Evolutionary conservation across 2,888 invertebrate species (phyloP), one percentile per base, ranked within the genome.

Genomic region (Hedychridium roseum): DNA sequence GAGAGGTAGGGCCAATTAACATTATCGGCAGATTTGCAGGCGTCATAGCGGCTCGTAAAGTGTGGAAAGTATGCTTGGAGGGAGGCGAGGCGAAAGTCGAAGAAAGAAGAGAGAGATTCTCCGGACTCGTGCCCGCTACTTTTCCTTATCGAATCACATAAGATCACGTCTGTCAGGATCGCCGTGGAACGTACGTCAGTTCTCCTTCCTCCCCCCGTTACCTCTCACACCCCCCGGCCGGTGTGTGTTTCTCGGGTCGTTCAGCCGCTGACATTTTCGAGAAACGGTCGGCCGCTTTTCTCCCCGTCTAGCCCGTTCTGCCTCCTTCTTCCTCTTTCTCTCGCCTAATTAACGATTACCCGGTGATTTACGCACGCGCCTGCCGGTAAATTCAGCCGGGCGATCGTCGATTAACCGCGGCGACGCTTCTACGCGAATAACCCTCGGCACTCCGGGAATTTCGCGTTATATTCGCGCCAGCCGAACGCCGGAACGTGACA

Each of bases 401-500:
- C 37, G 41, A 39, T 40, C 35, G 37, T 21, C 50, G 50, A 61
- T 62, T 50, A 49, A 54, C 43, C 46, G 15, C 28, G 31, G 14
- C 16, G 16, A 15, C 14, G 18, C 28, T 1, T 12, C 14, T 7
- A 17, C 26, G 9, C 20, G 6, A 9, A 11, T 3, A 1, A 7
- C 28, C 4, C 31, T 17, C 30, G 31, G 30, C 49, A 38, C 46
- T 51, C 32, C 16, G 32, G 20, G 64, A 60, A 64, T 63, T 61
- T 64, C 57, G 60, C 49, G 31, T 44, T n/a, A 16, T 27, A 46
- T 40, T 46, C 46, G 38, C 9, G 41, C 37, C 47, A 37, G 41
- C 43, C 45, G 31, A 31, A 21, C 32, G 39, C 18, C 17, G 66
- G 58, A 58, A 61, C 70, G 66, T 74, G 74, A 74, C 74, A 74